phyloP scores from a whole-genome alignment of 2,888 invertebrate genomes.

The Brachynemurus nebulosus region DNA sequence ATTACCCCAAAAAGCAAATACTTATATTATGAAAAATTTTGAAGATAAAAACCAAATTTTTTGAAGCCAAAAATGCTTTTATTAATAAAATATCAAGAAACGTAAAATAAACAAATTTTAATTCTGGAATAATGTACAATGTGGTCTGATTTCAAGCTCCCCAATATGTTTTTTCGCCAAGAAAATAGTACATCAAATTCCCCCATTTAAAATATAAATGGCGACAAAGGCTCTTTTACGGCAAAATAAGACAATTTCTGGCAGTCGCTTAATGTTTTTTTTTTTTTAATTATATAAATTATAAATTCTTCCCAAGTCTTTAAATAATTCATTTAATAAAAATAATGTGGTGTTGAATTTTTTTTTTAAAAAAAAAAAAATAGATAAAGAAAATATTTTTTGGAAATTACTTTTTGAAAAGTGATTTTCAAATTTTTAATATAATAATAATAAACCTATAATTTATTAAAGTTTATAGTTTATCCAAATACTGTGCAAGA shows the following conservation, averaged over 20 bases:
- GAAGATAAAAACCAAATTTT: not conserved
- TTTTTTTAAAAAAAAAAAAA: not conserved
- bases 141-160: too few species aligned
- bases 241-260: too few species aligned
- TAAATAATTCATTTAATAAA: not conserved
- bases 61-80: not conserved
- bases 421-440: not conserved
- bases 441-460: not conserved
- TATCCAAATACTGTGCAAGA: conserved; percentile 91
- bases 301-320: conserved; percentile 1
- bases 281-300: not conserved
- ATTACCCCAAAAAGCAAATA: too few species aligned
- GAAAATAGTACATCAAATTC: too few species aligned
- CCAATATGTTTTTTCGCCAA: too few species aligned
- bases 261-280: too few species aligned
- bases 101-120: conserved; percentile 5
- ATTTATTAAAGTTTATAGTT: conserved; percentile 61
- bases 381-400: not conserved
- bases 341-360: not conserved
- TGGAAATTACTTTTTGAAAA: not conserved
- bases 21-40: not conserved
- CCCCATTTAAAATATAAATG: too few species aligned
- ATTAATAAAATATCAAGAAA: conserved; percentile 3
- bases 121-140: conserved; percentile 7
- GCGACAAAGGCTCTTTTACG: too few species aligned